Evolutionary conservation across 2,113 vertebrate species (phyloP).

Genomic region (Colius striatus): DNA sequence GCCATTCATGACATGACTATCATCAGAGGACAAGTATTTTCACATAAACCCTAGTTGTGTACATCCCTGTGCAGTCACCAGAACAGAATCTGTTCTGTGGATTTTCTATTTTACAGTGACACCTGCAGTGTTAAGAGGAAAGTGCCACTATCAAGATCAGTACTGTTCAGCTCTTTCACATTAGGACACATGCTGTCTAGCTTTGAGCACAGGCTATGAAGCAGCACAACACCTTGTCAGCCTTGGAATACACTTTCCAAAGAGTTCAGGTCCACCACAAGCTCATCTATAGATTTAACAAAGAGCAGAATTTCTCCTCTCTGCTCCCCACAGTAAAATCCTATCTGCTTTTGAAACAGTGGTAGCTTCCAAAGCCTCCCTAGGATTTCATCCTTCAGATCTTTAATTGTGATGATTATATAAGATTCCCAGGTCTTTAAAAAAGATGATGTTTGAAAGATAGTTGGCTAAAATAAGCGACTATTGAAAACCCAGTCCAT

Average conservation of each 20-base stretch:
- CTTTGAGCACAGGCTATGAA: background rate
- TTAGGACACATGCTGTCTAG: background rate
- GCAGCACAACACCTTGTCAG: rapidly evolving
- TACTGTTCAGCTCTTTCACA: background rate
- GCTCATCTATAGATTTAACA: background rate
- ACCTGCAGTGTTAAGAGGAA: constrained; percentile 43
- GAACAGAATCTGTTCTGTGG: background rate
- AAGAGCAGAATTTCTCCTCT: background rate
- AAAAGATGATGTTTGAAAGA: background rate
- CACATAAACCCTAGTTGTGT: background rate
- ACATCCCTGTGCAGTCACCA: background rate
- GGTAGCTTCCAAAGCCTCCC: background rate
- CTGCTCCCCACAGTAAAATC: background rate
- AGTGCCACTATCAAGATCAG: background rate
- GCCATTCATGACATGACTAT: background rate
- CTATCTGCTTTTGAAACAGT: background rate
- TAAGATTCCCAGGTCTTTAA: background rate
- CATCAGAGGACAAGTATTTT: background rate
- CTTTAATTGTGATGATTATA: background rate
- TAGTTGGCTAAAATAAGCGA: background rate
- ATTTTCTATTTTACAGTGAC: constrained; percentile 68
- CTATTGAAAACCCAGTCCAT: background rate
- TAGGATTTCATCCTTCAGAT: background rate
- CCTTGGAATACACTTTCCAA: background rate
- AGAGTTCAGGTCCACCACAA: background rate